Evolutionary conservation across 2,113 vertebrate genomes (phyloP).

Genomic region (mouse (Mus musculus)): DNA sequence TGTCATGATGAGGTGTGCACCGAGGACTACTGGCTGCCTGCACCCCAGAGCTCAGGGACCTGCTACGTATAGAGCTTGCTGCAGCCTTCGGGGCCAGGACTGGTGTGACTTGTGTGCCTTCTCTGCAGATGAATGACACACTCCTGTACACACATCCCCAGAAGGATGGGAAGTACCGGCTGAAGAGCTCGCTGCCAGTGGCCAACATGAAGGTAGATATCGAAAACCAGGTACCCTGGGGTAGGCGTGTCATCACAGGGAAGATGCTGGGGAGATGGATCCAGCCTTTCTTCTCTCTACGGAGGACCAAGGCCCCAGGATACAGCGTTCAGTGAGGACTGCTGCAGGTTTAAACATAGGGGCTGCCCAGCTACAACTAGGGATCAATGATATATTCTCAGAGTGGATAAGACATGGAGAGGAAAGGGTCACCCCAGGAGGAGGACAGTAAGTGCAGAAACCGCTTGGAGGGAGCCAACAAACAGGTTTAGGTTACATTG

Average conservation of each 20-base stretch:
- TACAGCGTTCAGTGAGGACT: neutral
- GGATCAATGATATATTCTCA: no score
- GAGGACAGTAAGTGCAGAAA: neutral
- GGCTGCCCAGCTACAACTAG: neutral
- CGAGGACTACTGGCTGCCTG: neutral
- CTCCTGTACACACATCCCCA: conserved; percentile 97
- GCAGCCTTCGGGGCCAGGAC: neutral
- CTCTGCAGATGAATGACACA: conserved; percentile 95
- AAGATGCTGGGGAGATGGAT: neutral
- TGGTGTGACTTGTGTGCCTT: conserved; percentile 61
- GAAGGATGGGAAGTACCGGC: conserved; percentile 96
- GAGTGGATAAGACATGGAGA: neutral
- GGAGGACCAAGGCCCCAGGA: neutral
- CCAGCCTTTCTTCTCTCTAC: neutral
- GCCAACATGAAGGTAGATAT: conserved; percentile 92
- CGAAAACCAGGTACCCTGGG: neutral
- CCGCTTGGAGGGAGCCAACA: neutral
- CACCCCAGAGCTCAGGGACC: neutral
- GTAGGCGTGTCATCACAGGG: neutral
- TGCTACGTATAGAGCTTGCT: neutral
- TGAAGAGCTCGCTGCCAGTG: conserved; percentile 93
- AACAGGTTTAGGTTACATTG: neutral
- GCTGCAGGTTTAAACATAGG: neutral
- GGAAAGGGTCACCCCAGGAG: neutral
- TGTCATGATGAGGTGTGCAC: neutral